Evolutionary conservation across 2,888 invertebrate species (phyloP).

Genomic region (Drosophila eohydei): DNA sequence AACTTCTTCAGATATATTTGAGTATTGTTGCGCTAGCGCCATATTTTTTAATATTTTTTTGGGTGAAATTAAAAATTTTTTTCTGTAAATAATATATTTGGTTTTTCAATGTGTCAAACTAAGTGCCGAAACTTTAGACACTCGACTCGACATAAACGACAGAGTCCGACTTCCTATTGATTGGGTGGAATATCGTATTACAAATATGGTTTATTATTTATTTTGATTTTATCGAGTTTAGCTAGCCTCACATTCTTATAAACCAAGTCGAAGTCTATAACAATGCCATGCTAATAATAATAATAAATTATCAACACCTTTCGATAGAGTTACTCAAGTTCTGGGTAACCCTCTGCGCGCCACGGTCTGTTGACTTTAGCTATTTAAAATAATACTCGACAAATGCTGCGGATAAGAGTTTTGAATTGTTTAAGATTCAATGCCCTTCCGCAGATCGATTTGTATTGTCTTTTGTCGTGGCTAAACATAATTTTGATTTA

Average conservation of each 20-base stretch:
- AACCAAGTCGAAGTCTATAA: conserved; percentile 17
- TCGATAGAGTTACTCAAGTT: conserved; percentile 25
- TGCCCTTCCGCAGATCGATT: conserved; percentile 47
- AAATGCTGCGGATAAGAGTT: conserved; percentile 30
- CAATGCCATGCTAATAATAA: conserved; percentile 70
- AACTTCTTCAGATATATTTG: conserved; percentile 54
- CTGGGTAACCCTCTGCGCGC: conserved; percentile 9
- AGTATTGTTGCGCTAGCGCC: conserved; percentile 23
- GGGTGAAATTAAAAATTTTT: neutral
- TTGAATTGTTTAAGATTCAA: conserved; percentile 45
- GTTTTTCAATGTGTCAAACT: conserved; percentile 16
- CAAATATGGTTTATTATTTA: conserved; percentile 23
- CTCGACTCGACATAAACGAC: neutral
- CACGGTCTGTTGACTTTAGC: conserved; percentile 41
- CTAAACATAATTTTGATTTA: conserved; percentile 63
- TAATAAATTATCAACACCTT: conserved; percentile 76
- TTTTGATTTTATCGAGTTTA: conserved; percentile 22
- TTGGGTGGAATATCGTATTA: conserved; percentile 8
- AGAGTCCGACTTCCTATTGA: neutral
- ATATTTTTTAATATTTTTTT: neutral
- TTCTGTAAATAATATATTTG: conserved; percentile 12
- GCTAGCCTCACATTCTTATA: conserved; percentile 23
- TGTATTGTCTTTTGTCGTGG: conserved; percentile 42
- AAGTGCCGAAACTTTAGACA: conserved; percentile 2
- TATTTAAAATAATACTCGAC: conserved; percentile 61